phyloP scores from a whole-genome alignment of 2,888 invertebrate species.

The Empis stercorea region DNA sequence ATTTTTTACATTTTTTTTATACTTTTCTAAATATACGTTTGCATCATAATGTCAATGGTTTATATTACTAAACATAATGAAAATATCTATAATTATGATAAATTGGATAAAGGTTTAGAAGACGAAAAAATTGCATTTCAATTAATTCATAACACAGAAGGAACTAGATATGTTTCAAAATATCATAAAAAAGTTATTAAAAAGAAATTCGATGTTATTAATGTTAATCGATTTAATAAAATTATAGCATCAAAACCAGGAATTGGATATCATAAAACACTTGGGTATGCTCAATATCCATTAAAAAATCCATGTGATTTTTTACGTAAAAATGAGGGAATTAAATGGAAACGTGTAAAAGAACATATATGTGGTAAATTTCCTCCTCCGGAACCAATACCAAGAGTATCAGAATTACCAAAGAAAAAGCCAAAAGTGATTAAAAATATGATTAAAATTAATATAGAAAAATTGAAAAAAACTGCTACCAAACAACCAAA shows the following conservation, averaged over 20 bases:
- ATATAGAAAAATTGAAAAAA: constrained; percentile 45
- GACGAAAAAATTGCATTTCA: not conserved
- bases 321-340: constrained; percentile 48
- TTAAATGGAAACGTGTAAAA: constrained; percentile 29
- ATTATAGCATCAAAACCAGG: not conserved
- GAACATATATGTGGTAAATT: constrained; percentile 29
- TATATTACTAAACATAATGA: too few relatives aligned
- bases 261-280: constrained; percentile 39
- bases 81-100: too few relatives aligned
- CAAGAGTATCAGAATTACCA: constrained; percentile 26
- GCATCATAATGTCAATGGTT: too few relatives aligned
- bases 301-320: constrained; percentile 46
- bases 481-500: constrained; percentile 42
- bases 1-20: too few relatives aligned
- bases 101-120: not conserved
- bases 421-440: not conserved
- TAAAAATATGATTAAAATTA: constrained; percentile 40
- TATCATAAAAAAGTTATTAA: too few relatives aligned
- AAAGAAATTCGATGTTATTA: too few relatives aligned
- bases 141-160: too few relatives aligned
- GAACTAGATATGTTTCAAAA: too few relatives aligned
- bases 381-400: constrained; percentile 35
- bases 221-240: too few relatives aligned
- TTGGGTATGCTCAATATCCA: constrained; percentile 54
- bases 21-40: too few relatives aligned